Evolutionary conservation across 2,797 vertebrate species (phyloP).

Genomic region (Smutsia gigantea): DNA sequence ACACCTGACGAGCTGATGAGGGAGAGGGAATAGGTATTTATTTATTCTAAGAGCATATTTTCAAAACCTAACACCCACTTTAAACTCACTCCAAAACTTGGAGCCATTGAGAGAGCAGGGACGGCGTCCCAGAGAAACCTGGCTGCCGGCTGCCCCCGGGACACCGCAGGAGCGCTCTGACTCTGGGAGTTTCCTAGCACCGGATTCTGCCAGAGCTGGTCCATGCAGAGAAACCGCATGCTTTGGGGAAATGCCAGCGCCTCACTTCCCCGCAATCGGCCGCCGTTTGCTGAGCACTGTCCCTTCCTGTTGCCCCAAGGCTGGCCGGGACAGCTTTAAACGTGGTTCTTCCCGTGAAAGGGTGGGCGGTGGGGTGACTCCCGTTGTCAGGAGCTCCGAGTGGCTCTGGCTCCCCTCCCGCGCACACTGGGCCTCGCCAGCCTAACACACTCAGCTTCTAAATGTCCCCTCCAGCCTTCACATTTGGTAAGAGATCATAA

Average conservation of each 20-base stretch:
- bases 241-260: not conserved
- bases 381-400: not conserved
- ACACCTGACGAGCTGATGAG: not conserved
- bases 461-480: conserved; percentile 21
- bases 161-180: rapidly evolving
- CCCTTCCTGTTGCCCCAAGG: not conserved
- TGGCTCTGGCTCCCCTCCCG: not conserved
- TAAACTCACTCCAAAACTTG: not conserved
- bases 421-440: not conserved
- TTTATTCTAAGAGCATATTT: not conserved
- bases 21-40: not conserved
- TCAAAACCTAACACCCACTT: not conserved
- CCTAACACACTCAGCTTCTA: not conserved
- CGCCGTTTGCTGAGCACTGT: not conserved
- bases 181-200: not conserved
- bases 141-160: not conserved
- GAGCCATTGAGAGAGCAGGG: not conserved
- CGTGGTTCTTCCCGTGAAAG: not conserved
- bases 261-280: not conserved
- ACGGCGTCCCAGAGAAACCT: not conserved
- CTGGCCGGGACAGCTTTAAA: rapidly evolving
- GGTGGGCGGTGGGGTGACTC: rapidly evolving
- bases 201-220: rapidly evolving
- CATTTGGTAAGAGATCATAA: conserved; percentile 47
- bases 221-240: not conserved